Evolutionary conservation across 53 echinoderm and acorn worm species (phyloP).

Genomic region (Luidia sarsii): DNA sequence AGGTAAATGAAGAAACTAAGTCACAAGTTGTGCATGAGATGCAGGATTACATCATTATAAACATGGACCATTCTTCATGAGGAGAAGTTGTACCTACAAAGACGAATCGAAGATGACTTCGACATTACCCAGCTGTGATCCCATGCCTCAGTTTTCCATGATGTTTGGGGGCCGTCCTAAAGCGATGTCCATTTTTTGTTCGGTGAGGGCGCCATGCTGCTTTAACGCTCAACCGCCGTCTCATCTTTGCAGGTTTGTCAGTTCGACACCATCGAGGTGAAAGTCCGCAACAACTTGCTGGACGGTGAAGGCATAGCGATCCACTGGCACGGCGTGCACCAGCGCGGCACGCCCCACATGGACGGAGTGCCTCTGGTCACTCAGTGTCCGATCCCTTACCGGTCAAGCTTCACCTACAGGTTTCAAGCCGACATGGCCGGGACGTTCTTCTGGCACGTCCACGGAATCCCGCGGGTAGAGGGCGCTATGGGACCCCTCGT

Average conservation of each 20-base stretch:
- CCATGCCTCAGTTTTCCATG: no score
- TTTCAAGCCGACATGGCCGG: constrained; percentile 69
- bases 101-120: no score
- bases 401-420: constrained; percentile 69
- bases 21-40: no score
- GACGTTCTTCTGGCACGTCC: constrained; percentile 87
- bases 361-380: constrained; percentile 77
- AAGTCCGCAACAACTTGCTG: constrained; percentile 69
- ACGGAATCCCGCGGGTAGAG: constrained; percentile 62
- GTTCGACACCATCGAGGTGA: constrained; percentile 73
- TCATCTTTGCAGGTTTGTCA: constrained; percentile 79
- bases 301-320: constrained; percentile 68
- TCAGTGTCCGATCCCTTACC: constrained; percentile 75
- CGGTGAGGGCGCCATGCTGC: no score
- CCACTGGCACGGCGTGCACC: constrained; percentile 94
- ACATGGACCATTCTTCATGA: no score
- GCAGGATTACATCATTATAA: no score
- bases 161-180: no score
- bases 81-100: no score
- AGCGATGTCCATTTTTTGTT: not conserved
- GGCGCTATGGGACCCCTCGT: constrained; percentile 71
- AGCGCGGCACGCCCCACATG: constrained; percentile 77
- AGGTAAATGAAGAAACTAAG: no score
- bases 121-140: no score
- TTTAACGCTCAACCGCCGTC: no score